Evolutionary conservation across 2,888 invertebrate genomes (phyloP).

Genomic region (Cataglyphis rosenhaueri): DNA sequence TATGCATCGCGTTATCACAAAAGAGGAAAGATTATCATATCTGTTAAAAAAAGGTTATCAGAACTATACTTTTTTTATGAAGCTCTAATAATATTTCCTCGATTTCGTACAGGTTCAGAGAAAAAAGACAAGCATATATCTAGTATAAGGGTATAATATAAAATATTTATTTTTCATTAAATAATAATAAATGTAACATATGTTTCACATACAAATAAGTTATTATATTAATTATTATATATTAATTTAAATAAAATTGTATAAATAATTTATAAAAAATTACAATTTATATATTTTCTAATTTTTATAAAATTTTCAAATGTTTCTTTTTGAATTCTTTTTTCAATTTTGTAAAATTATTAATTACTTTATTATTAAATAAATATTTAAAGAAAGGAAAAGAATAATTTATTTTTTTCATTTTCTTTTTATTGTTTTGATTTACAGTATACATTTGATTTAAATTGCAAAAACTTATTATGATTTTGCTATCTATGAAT

Average conservation of each 20-base stretch:
- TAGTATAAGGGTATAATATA: not conserved
- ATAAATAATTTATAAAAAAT: not conserved
- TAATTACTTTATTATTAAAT: not conserved
- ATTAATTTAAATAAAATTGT: not conserved
- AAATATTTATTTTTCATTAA: not conserved
- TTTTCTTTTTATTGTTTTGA: not conserved
- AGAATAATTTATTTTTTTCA: not conserved
- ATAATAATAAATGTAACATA: slow-evolving; percentile 1
- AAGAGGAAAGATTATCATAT: slow-evolving; percentile 36
- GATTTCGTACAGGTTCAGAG: not conserved
- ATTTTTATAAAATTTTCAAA: slow-evolving; percentile 1
- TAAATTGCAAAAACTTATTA: slow-evolving; percentile 1
- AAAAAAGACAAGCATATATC: not conserved
- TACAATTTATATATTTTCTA: not conserved
- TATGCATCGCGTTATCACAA: slow-evolving; percentile 20
- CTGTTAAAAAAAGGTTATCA: slow-evolving; percentile 21
- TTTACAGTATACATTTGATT: not conserved
- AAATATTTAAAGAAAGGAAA: not conserved
- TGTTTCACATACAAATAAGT: not conserved
- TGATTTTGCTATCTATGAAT: not conserved
- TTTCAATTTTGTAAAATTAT: not conserved
- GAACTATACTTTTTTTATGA: slow-evolving; percentile 2
- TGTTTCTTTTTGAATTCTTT: not conserved
- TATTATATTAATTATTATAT: not conserved
- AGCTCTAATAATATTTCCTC: not conserved